Evolutionary conservation across 2,797 vertebrate genomes (phyloP).

Genomic region (Peromyscus nudipes): DNA sequence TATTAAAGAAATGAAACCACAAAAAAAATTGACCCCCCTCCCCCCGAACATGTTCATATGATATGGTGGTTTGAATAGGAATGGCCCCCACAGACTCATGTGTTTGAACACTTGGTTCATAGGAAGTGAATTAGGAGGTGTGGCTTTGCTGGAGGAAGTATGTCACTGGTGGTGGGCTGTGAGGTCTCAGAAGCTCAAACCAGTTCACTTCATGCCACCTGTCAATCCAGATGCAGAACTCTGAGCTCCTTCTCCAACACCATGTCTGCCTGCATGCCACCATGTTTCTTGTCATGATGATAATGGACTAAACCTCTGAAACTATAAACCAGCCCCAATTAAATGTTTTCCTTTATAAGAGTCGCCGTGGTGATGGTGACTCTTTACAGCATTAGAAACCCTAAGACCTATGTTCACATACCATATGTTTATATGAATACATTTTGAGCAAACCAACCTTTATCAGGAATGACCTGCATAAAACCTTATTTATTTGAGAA

Average conservation of each 20-base stretch:
- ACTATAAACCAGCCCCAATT: neutral
- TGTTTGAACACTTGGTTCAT: neutral
- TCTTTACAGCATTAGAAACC: neutral
- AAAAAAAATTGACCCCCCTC: neutral
- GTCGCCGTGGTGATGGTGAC: neutral
- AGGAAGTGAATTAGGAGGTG: neutral
- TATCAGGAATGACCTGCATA: slow-evolving; percentile 52
- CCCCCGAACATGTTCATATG: slow-evolving; percentile 41
- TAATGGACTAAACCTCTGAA: neutral
- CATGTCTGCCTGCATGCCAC: neutral
- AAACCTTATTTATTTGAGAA: slow-evolving; percentile 1
- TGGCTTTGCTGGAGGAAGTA: neutral
- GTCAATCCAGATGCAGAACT: neutral
- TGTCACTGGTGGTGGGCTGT: neutral
- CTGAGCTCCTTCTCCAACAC: neutral
- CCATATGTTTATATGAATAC: neutral
- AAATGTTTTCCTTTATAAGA: neutral
- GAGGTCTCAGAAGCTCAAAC: neutral
- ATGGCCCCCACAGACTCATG: neutral
- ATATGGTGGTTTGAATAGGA: neutral
- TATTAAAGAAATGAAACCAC: slow-evolving; percentile 50
- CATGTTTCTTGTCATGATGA: neutral
- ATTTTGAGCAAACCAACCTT: neutral
- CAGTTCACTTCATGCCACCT: neutral
- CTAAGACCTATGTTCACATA: neutral